Evolutionary conservation across 1,140 invertebrate genomes (phyloP), one percentile per base, ranked within the genome.

Genomic region (Carcinoscorpius rotundicauda): DNA sequence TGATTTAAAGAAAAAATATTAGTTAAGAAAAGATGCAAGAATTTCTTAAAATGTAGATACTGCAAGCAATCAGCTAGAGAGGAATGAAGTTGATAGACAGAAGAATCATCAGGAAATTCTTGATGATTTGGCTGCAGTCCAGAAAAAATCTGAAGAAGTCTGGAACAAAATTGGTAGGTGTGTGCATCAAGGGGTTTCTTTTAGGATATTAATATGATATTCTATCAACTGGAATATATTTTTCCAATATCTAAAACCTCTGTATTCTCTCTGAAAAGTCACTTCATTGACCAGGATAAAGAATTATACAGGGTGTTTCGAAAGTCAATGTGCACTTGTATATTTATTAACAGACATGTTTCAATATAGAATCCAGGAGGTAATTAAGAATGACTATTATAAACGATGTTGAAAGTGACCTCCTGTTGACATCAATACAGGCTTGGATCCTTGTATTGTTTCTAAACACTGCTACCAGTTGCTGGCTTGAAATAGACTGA

Each of bases 21-120:
- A 49, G 58, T 71, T 64, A 51, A 62, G 10, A 51, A 3, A 55
- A 55, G 8, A 9, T 55, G 53, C 3, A 3, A 55, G 8, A 55
- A 55, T 8, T 55, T 55, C 3, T 55, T 55, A n/a, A n/a, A 55
- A 55, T 8, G n/a, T 68, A 73, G 81, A 83, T 72, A 74, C 78
- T 55, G 80, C 83, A 6, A 77, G 77, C 52, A 55, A 75, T 58
- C 76, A 83, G 66, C 70, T 85, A 6, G 63, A 77, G 9, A 61
- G 74, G 50, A 82, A 85, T 69, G 73, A 77, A 49, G 65, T 69
- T 3, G 77, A 79, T 49, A 78, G 77, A 52, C 73, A 77, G 56
- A 66, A 74, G 10, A 81, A 81, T 72, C 82, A 86, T 72, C 67
- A 79, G 51, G 78, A 82, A 65, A 73, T 86, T 49, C 71, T 85